A percentile compares a stretch with the other conserved stretches of the same genome.
These are phyloP conservation scores for Ecliptopera silaceata DNA, from an alignment of 2,888 invertebrate genomes.

Conservation along the genomic window DNA sequence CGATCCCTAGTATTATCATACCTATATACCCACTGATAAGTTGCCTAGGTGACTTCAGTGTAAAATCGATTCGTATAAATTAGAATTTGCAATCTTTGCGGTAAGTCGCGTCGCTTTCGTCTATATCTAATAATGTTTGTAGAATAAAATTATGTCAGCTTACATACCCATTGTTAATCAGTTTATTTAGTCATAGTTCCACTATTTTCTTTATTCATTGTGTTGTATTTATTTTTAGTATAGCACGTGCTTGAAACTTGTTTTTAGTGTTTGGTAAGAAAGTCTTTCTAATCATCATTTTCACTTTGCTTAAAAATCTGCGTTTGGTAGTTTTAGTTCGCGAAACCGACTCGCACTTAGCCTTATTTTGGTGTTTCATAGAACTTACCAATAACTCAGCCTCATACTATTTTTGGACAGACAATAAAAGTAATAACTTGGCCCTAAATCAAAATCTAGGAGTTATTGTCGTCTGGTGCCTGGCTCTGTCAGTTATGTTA, in stretches of 20 bases:
- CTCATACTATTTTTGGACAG: conserved; percentile 10
- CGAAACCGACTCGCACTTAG: not conserved
- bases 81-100: conserved; percentile 15
- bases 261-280: no score
- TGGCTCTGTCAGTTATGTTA: conserved; percentile 24
- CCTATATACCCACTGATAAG: conserved; percentile 15
- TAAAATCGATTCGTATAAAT: conserved; percentile 39
- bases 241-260: no score
- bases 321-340: not conserved
- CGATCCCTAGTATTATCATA: not conserved
- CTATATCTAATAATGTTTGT: not conserved
- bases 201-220: not conserved
- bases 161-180: not conserved
- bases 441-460: conserved; percentile 26
- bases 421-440: conserved; percentile 30
- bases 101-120: conserved; percentile 3
- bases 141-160: not conserved
- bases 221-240: not conserved
- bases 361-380: not conserved
- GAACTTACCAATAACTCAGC: conserved; percentile 1
- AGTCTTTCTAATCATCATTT: no score
- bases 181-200: not conserved
- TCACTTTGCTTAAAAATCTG: not conserved
- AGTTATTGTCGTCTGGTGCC: conserved; percentile 29
- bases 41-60: conserved; percentile 41